Evolutionary conservation across 2,888 invertebrate species (phyloP).

Genomic region (Autographa gamma): DNA sequence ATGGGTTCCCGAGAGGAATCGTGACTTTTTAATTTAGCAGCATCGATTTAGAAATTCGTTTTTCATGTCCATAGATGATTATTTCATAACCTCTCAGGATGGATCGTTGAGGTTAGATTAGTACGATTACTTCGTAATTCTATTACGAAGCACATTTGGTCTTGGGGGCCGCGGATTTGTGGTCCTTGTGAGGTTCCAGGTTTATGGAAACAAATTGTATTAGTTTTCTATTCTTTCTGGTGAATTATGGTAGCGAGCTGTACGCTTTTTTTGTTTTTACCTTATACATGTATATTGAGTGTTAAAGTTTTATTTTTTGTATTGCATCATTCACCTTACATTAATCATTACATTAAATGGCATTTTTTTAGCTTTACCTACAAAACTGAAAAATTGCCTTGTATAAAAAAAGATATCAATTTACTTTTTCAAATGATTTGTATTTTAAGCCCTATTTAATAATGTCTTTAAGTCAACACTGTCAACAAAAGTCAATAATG

Average conservation of each 20-base stretch:
- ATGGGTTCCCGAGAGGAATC: constrained; percentile 41
- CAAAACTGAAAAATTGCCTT: no score
- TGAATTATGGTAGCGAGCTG: background rate
- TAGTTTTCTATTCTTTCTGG: background rate
- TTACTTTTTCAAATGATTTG: no score
- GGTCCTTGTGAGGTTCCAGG: constrained; percentile 36
- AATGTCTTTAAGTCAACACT: background rate
- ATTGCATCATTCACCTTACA: no score
- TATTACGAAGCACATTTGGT: constrained; percentile 61
- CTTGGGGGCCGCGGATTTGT: constrained; percentile 38
- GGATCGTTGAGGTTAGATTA: constrained; percentile 74
- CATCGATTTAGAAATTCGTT: constrained; percentile 51
- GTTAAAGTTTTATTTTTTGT: no score
- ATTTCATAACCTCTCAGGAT: constrained; percentile 66
- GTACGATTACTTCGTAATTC: constrained; percentile 73
- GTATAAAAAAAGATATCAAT: no score
- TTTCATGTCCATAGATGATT: constrained; percentile 64
- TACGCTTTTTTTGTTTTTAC: background rate
- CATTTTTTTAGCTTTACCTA: no score
- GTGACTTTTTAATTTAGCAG: constrained; percentile 58
- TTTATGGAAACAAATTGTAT: constrained; percentile 6
- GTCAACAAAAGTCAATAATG: background rate
- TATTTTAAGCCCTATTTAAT: no score
- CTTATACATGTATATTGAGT: background rate
- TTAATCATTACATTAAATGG: no score